Conservation (phyloP, 2,113 vertebrate species). For the Seriola quinqueradiata region DNA sequence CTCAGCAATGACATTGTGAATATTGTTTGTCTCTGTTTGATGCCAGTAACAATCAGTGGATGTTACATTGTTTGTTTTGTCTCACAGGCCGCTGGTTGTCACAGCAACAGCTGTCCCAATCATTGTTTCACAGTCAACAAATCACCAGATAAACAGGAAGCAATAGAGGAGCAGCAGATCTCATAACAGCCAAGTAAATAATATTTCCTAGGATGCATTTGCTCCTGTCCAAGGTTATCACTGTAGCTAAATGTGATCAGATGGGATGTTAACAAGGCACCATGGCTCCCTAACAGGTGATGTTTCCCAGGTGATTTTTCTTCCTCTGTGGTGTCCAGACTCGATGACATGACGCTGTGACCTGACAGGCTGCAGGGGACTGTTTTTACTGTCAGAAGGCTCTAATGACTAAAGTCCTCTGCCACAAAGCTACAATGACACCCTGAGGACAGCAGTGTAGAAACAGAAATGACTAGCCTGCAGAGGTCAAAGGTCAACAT, state of each 20-base stretch:
- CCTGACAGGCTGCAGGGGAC: too few species aligned
- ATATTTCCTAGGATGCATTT: constrained; percentile 42
- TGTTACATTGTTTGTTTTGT: background rate
- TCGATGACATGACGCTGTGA: too few species aligned
- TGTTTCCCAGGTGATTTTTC: background rate
- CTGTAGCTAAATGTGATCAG: background rate
- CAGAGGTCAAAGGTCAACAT: constrained; percentile 2
- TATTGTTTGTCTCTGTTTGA: background rate
- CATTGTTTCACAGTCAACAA: constrained; percentile 13
- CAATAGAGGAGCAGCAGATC: background rate
- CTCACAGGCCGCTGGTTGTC: constrained; percentile 21
- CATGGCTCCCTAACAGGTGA: background rate
- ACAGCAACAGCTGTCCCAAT: constrained; percentile 32
- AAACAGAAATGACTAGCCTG: background rate
- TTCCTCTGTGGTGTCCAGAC: background rate
- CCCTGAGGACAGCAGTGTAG: background rate
- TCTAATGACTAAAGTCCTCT: background rate
- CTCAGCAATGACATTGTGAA: background rate
- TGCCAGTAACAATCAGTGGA: background rate
- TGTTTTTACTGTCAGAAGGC: background rate
- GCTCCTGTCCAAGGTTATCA: background rate
- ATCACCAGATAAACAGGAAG: constrained; percentile 48
- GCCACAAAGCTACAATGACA: background rate
- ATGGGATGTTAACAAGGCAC: background rate
- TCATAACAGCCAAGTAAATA: background rate